Conservation (phyloP, 2,888 invertebrate genomes). For the Drosophila gaucha region DNA sequence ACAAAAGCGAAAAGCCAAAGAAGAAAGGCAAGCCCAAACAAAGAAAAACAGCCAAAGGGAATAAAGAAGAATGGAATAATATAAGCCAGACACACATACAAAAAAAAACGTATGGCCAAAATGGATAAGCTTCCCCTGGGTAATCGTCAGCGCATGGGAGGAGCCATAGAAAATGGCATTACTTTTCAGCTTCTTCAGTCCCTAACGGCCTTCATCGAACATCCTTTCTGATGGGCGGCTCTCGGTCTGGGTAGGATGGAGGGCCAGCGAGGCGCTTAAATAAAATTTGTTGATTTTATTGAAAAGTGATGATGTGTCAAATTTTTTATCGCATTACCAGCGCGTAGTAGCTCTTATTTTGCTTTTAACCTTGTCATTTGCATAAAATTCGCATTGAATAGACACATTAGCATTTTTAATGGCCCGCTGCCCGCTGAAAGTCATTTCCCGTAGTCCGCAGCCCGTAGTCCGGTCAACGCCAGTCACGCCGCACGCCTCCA, state of each 20-base stretch:
- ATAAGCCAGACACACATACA: conserved; percentile 17
- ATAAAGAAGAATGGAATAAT: conserved; percentile 23
- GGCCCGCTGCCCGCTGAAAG: conserved; percentile 64
- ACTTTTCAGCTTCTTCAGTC: conserved; percentile 25
- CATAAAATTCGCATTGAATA: conserved; percentile 80
- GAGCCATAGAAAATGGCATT: conserved; percentile 64
- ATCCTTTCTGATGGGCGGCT: conserved; percentile 32
- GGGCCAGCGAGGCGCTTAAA: conserved; percentile 70
- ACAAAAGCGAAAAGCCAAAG: conserved; percentile 66
- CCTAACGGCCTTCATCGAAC: conserved; percentile 29
- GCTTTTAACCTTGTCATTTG: conserved; percentile 80
- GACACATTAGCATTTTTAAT: conserved; percentile 81
- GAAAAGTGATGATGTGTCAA: conserved; percentile 80
- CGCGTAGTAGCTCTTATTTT: conserved; percentile 71
- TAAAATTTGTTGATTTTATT: conserved; percentile 81
- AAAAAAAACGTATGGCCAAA: conserved; percentile 71
- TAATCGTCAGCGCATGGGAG: neutral
- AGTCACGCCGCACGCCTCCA: conserved; percentile 22
- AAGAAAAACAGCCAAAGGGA: conserved; percentile 25
- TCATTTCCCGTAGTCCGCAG: conserved; percentile 41
- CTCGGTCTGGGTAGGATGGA: neutral
- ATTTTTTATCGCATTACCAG: conserved; percentile 79
- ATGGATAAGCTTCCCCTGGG: conserved; percentile 72
- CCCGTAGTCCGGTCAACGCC: conserved; percentile 10
- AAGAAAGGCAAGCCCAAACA: conserved; percentile 48